phyloP scores from a whole-genome alignment of 2,113 vertebrate species.

The Eupsittula cactorum region DNA sequence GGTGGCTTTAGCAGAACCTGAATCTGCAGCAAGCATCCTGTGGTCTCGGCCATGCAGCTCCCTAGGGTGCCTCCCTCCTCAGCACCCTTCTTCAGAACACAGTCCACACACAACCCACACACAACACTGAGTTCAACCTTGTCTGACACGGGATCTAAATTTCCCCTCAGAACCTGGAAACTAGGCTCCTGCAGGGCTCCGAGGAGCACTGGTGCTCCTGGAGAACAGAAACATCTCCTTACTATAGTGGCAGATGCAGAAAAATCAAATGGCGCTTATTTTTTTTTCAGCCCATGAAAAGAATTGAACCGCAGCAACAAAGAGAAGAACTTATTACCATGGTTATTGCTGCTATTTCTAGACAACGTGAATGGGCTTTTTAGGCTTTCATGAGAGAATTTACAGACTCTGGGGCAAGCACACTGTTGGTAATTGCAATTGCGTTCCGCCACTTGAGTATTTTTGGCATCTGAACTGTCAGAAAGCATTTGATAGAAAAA shows the following conservation, averaged over 20 bases:
- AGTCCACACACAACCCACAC: not conserved
- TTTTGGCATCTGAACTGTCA: constrained; percentile 70
- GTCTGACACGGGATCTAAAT: not conserved
- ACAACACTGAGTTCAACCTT: not conserved
- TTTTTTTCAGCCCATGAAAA: constrained; percentile 51
- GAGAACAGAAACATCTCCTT: constrained; percentile 38
- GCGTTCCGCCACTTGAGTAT: constrained; percentile 64
- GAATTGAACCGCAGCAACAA: constrained; percentile 61
- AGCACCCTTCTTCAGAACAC: not conserved
- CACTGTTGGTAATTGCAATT: constrained; percentile 64
- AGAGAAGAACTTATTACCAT: constrained; percentile 71
- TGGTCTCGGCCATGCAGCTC: not conserved
- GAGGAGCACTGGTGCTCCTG: not conserved
- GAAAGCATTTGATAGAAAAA: constrained; percentile 62
- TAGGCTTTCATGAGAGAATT: constrained; percentile 63
- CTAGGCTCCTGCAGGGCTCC: not conserved
- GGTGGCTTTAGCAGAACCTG: not conserved
- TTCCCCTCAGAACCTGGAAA: not conserved
- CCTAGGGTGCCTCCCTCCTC: not conserved
- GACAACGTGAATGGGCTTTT: constrained; percentile 54
- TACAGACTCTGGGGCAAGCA: constrained; percentile 63
- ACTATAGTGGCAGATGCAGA: constrained; percentile 43
- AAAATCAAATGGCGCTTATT: constrained; percentile 24
- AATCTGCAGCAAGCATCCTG: accelerated
- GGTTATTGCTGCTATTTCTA: constrained; percentile 73